Evolutionary conservation across 2,113 vertebrate genomes (phyloP).

Genomic region (Eptesicus fuscus): DNA sequence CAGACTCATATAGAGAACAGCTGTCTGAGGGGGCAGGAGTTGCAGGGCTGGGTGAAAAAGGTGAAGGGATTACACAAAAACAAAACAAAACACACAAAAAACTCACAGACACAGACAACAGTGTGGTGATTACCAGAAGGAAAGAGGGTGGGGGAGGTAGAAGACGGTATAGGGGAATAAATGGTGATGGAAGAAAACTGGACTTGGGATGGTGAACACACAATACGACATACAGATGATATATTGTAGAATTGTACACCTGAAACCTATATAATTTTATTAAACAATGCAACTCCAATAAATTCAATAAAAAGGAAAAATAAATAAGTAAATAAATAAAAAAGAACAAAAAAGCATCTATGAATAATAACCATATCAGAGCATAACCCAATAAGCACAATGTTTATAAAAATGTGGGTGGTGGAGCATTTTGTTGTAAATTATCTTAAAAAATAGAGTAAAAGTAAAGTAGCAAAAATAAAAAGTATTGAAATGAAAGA

Average conservation of each 20-base stretch:
- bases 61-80: neutral
- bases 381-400: neutral
- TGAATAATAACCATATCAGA: neutral
- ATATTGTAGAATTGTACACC: neutral
- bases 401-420: neutral
- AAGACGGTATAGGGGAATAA: neutral
- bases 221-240: neutral
- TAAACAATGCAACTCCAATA: neutral
- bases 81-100: neutral
- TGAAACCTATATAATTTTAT: neutral
- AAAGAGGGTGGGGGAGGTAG: neutral
- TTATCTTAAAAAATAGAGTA: neutral
- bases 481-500: constrained; percentile 9
- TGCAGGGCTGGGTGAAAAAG: neutral
- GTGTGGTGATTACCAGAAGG: neutral
- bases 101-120: neutral
- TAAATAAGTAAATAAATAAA: neutral
- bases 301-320: neutral
- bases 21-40: neutral
- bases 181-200: neutral
- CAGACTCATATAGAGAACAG: neutral
- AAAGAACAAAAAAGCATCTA: neutral
- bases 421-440: neutral
- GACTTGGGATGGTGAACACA: neutral
- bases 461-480: neutral